Evolutionary conservation across 2,797 vertebrate species (phyloP).

Genomic region (Euthynnus affinis): DNA sequence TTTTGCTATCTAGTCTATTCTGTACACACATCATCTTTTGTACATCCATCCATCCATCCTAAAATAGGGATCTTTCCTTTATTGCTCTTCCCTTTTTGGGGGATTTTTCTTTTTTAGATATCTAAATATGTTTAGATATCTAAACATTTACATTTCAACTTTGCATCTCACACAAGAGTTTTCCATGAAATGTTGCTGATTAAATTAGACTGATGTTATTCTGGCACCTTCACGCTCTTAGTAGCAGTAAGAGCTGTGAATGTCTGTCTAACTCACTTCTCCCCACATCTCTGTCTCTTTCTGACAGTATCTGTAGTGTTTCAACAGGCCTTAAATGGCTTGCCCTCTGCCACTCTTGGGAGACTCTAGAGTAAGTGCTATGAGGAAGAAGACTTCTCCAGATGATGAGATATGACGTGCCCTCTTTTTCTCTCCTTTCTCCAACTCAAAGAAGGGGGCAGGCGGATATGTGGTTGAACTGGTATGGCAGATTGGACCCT

Average conservation of each 20-base stretch:
- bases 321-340: constrained; percentile 80
- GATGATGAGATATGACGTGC: constrained; percentile 79
- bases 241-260: constrained; percentile 6
- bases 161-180: neutral
- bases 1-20: no score
- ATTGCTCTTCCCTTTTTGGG: no score
- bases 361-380: constrained; percentile 72
- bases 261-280: constrained; percentile 35
- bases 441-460: constrained; percentile 20
- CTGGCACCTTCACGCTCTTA: constrained; percentile 35
- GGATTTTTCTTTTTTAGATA: no score
- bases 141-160: constrained; percentile 17
- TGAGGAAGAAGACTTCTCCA: constrained; percentile 59
- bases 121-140: no score
- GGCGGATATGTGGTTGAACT: neutral
- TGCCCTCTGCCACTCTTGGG: constrained; percentile 68
- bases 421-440: constrained; percentile 70
- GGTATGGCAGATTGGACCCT: neutral
- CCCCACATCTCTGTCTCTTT: constrained; percentile 37
- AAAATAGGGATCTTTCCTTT: no score
- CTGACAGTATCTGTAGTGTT: constrained; percentile 76
- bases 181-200: constrained; percentile 27
- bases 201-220: constrained; percentile 46
- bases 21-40: no score
- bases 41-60: no score